phyloP scores from a whole-genome alignment of 1,140 invertebrate genomes.

The Drosophila pallidifrons region DNA sequence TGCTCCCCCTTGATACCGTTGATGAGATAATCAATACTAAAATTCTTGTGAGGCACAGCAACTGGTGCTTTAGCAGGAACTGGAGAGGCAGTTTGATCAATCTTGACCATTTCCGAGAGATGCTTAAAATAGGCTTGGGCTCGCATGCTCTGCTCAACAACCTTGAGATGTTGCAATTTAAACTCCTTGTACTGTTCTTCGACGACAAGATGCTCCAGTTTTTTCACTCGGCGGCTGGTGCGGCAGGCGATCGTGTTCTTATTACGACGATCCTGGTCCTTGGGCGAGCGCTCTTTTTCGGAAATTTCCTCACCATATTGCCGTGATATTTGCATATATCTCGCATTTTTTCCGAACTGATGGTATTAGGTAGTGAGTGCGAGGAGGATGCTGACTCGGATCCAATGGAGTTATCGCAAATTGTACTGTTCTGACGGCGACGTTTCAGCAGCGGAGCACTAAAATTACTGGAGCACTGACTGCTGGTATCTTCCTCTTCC shows the following conservation, averaged over 20 bases:
- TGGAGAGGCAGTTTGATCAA: slow-evolving; percentile 14
- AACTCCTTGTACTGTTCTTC: slow-evolving; percentile 76
- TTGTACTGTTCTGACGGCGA: slow-evolving; percentile 47
- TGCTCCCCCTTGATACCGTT: slow-evolving; percentile 47
- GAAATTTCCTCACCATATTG: slow-evolving; percentile 80
- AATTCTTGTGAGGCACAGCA: slow-evolving; percentile 50
- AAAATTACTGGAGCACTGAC: slow-evolving; percentile 52
- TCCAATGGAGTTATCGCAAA: slow-evolving; percentile 13
- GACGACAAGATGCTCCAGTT: slow-evolving; percentile 71
- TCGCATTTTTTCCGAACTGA: slow-evolving; percentile 57
- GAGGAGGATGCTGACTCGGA: slow-evolving; percentile 47
- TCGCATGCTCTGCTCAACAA: slow-evolving; percentile 65
- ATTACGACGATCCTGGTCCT: slow-evolving; percentile 77
- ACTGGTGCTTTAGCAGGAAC: not conserved
- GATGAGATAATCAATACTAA: slow-evolving; percentile 69
- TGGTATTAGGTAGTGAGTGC: slow-evolving; percentile 32
- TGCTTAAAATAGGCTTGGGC: slow-evolving; percentile 67
- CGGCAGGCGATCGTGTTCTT: slow-evolving; percentile 81
- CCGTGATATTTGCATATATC: slow-evolving; percentile 78
- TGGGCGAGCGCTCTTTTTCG: slow-evolving; percentile 75
- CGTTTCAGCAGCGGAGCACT: slow-evolving; percentile 52
- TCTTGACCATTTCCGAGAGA: slow-evolving; percentile 51
- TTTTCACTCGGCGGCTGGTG: slow-evolving; percentile 73
- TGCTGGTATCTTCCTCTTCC: slow-evolving; percentile 41
- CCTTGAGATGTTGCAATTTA: slow-evolving; percentile 52